These are phyloP conservation scores for Helicoverpa assulta DNA, from an alignment of 2,888 invertebrate species.

Conservation along the genomic window DNA sequence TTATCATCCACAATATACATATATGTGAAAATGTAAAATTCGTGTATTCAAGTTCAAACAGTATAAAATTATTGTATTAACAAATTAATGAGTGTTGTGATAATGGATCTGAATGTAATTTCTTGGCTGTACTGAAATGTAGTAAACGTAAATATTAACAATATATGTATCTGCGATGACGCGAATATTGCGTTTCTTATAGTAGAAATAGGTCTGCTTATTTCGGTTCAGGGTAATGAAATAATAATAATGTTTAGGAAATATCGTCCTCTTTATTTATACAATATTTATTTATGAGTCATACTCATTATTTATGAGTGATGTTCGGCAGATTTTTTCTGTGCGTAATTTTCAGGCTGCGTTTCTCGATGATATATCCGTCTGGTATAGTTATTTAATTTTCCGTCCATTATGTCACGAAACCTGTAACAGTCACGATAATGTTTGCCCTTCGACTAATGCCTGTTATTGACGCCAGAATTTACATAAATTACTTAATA, in stretches of 20 bases:
- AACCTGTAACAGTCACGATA: neutral
- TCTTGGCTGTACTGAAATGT: constrained; percentile 11
- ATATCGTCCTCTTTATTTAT: neutral
- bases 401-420: too few relatives aligned
- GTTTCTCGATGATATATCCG: neutral
- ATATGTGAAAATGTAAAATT: neutral
- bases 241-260: neutral
- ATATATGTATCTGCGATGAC: neutral
- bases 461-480: neutral
- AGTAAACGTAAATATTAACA: neutral
- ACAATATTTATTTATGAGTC: too few relatives aligned
- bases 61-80: constrained; percentile 7
- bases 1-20: too few relatives aligned
- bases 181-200: neutral
- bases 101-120: constrained; percentile 14
- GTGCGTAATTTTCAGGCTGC: too few relatives aligned
- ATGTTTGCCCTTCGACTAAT: neutral
- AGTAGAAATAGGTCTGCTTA: neutral
- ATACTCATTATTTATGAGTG: too few relatives aligned
- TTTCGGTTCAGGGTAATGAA: neutral
- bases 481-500: neutral
- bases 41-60: constrained; percentile 3
- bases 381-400: too few relatives aligned
- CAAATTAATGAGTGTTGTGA: constrained; percentile 19
- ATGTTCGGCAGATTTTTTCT: too few relatives aligned